Evolutionary conservation across 2,797 vertebrate species (phyloP).

Genomic region (Borostomias antarcticus): DNA sequence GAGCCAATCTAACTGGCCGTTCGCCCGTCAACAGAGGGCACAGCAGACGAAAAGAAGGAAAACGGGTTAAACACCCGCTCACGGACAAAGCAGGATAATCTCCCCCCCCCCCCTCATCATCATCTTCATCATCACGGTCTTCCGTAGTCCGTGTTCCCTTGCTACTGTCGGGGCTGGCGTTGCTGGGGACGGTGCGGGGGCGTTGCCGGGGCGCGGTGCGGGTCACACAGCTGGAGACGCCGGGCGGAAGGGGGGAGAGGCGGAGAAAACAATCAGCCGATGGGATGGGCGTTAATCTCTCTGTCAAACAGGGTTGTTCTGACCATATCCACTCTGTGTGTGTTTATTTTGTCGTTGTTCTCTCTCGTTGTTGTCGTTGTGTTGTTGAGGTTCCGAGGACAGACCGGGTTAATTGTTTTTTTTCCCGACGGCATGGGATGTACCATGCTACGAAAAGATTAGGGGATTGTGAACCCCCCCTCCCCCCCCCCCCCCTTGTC

Average conservation of each 20-base stretch:
- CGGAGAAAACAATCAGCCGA: conserved; percentile 58
- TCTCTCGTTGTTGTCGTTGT: conserved; percentile 69
- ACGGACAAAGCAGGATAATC: too few relatives aligned
- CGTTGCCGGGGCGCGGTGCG: conserved; percentile 21
- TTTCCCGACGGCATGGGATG: conserved; percentile 30
- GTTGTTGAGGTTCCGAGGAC: conserved; percentile 64
- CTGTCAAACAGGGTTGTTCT: conserved; percentile 54
- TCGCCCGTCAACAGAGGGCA: conserved; percentile 53
- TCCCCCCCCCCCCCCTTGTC: conserved; percentile 37
- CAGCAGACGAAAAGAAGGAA: conserved; percentile 53
- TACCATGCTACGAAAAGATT: conserved; percentile 54
- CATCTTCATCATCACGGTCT: conserved; percentile 29
- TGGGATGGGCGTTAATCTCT: conserved; percentile 49
- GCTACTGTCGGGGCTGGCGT: conserved; percentile 44
- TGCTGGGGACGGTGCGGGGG: conserved; percentile 23
- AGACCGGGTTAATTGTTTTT: conserved; percentile 23
- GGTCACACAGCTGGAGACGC: conserved; percentile 19
- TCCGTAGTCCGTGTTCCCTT: conserved; percentile 53
- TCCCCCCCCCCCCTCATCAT: not conserved
- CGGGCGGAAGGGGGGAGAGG: conserved; percentile 24
- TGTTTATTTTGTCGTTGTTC: conserved; percentile 68
- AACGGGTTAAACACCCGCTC: conserved; percentile 40
- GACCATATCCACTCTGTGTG: conserved; percentile 52
- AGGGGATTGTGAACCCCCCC: conserved; percentile 62
- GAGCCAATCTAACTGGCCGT: conserved; percentile 47